phyloP scores from a whole-genome alignment of 2,888 invertebrate genomes.

The Drosophila antonietae region DNA sequence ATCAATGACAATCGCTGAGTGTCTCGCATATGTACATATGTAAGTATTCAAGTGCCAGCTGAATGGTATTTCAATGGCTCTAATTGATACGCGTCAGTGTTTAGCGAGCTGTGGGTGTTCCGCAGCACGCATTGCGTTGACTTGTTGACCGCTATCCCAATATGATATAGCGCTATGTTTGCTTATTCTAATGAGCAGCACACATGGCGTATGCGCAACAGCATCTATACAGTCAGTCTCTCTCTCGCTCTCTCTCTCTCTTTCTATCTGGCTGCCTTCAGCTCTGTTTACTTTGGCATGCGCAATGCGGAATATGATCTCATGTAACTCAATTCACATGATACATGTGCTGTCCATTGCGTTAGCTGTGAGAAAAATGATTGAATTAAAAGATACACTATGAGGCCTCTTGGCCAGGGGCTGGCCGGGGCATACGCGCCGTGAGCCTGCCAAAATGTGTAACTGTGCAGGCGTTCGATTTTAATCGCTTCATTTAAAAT shows the following conservation, averaged over 20 bases:
- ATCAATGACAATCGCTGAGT: conserved; percentile 58
- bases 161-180: conserved; percentile 52
- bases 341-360: conserved; percentile 48
- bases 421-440: neutral
- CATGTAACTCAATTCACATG: conserved; percentile 73
- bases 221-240: neutral
- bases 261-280: neutral
- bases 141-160: conserved; percentile 67
- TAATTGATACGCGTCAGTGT: conserved; percentile 74
- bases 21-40: conserved; percentile 39
- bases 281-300: conserved; percentile 28
- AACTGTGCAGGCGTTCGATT: conserved; percentile 76
- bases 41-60: conserved; percentile 11
- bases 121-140: conserved; percentile 44
- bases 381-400: conserved; percentile 69
- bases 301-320: conserved; percentile 66
- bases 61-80: conserved; percentile 46
- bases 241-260: neutral
- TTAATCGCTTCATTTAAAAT: conserved; percentile 83
- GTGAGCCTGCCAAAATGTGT: conserved; percentile 59
- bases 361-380: conserved; percentile 75
- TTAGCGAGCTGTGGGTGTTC: conserved; percentile 76
- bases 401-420: conserved; percentile 11
- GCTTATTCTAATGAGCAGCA: conserved; percentile 69
- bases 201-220: conserved; percentile 48